Base-by-base conservation (phyloP, 1,140 invertebrate genomes). In the Teleogryllus occipitalis region DNA sequence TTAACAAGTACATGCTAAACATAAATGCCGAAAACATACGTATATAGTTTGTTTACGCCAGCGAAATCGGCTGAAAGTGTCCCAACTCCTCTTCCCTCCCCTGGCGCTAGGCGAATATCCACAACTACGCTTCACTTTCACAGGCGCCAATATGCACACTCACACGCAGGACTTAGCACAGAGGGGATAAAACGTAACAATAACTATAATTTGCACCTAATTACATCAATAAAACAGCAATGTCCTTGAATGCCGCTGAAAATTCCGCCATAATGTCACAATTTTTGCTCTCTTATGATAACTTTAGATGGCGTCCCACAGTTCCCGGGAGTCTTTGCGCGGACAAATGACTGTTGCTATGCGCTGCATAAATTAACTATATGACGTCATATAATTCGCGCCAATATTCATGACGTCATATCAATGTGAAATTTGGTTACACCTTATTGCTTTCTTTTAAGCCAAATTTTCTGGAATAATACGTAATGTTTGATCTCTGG, bases 181-280 rank as follows among this genome's bases (percentile, higher is more conserved):
- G 22, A 75, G 74, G 73, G 22, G 18, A 14, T 75, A 47, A 75
- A 39, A 79, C 21, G 12, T 22, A 74, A 74, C 73, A 46, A 49
- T 72, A 79, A 72, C n/a, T 47, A 46, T 22, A 22, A 48, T 49
- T 74, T 79, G 22, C 78, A 79, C 78, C 78, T 47, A n/a, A 74
- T 80, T 76, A 81, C 79, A 78, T 78, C 46, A 46, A 80, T 80
- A 78, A 80, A 80, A 49, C 72, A 7, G 48, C 65, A 78, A 72
- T 78, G 81, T 80, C 81, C 81, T 80, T 81, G 79, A 81, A 77
- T 80, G 78, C 75, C 74, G 79, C 77, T 76, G 77, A 81, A 81
- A 80, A 73, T 80, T 81, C 79, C 81, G 81, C 81, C 81, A 81
- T 81, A 80, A 81, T 80, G 81, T 80, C 79, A 81, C 77, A 79